phyloP scores from a whole-genome alignment of 2,113 vertebrate species.

The Lontra canadensis region DNA sequence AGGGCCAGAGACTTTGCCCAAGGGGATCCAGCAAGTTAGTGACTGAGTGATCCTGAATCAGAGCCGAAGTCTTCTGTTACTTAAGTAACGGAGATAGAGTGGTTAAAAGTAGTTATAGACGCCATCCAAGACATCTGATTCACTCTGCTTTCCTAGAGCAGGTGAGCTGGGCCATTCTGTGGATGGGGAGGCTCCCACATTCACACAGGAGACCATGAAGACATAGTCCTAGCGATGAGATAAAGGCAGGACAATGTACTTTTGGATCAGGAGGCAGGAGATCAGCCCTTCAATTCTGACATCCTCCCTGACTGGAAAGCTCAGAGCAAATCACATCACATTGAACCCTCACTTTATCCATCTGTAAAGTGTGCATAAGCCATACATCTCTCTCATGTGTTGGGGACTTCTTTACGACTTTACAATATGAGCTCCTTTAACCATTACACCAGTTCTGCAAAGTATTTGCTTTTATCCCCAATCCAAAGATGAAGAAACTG shows the following conservation, averaged over 20 bases:
- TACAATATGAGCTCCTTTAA: background rate
- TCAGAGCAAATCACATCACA: background rate
- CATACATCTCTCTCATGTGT: background rate
- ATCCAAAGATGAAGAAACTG: background rate
- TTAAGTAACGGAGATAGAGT: background rate
- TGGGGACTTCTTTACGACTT: background rate
- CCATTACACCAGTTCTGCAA: background rate
- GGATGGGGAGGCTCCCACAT: background rate
- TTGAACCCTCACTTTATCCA: background rate
- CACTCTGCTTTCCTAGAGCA: background rate
- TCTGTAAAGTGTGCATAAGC: background rate
- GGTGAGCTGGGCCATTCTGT: background rate
- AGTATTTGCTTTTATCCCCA: background rate
- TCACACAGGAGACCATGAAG: background rate
- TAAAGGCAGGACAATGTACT: background rate
- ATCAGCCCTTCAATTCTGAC: background rate
- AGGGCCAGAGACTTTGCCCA: background rate
- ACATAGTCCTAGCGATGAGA: background rate
- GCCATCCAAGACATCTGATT: background rate
- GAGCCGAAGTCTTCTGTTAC: background rate
- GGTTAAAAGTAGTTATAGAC: background rate
- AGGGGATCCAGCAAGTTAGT: rapidly evolving
- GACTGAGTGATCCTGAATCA: background rate
- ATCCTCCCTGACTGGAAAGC: background rate
- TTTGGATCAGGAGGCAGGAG: background rate